Evolutionary conservation across 1,140 invertebrate species (phyloP), one percentile per base, ranked within the genome.

Genomic region (Telenomus remus): DNA sequence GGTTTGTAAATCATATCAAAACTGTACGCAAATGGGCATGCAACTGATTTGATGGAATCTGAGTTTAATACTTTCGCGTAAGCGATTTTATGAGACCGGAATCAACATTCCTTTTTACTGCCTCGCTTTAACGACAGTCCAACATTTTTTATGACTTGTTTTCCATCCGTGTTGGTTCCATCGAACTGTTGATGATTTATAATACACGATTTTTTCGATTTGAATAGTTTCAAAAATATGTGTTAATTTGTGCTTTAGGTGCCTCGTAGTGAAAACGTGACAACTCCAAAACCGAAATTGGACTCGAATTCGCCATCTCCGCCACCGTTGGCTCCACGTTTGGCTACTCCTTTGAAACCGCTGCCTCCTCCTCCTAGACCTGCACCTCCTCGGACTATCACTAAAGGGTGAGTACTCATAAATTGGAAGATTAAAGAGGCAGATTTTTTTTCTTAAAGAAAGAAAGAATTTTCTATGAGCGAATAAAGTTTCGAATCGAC

Each of bases 341-440:
- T 84, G 15, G 84, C 81, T 19, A 84, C 79, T 5, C 81, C 82
- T 0, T 70, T 82, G 11, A 88, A 88, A 47, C 85, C 85, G 0
- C 55, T 87, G 7, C 86, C 87, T 4, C 86, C 84, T 4, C 87
- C 87, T 13, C 87, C 87, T 0, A 80, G 86, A 69, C 87, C 87
- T 5, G 86, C 87, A 10, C 86, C 85, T 19, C 85, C 81, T 4
- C 83, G 83, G 27, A 61, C 60, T 33, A 54, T 76, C 10, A 60
- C 81, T 33, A 82, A 80, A 57, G 85, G 85, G 87, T 88, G 54
- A 83, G 80, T 81, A 47, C 7, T 35, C 11, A 43, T 35, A 42
- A 48, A 15, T 35, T 9, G 37, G 9, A 6, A 35, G 34, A 35
- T 35, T 5, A 35, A 35, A 35, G 10, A 6, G 5, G 5, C 5